Percentiles rank a stretch among this genome's conserved stretches.
Evolutionary conservation across 1,140 invertebrate genomes (phyloP).

Genomic region (Eurosta solidaginis): DNA sequence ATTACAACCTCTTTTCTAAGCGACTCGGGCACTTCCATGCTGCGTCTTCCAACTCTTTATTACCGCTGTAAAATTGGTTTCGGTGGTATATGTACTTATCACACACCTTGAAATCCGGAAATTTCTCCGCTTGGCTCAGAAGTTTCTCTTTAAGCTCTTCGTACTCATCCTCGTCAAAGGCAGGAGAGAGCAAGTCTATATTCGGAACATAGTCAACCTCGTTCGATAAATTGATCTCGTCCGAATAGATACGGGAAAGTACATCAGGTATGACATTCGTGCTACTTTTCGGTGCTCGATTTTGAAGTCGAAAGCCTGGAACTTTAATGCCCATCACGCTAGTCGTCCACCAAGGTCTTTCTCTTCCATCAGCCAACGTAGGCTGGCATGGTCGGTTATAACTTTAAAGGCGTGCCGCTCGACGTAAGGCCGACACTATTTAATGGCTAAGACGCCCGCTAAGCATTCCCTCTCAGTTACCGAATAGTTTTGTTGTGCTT

Average conservation of each 20-base stretch:
- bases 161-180: not conserved
- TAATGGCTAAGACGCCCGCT: not conserved
- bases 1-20: not conserved
- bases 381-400: not conserved
- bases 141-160: not conserved
- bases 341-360: slow-evolving; percentile 38
- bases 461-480: not conserved
- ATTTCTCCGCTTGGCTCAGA: not conserved
- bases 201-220: not conserved
- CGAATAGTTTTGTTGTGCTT: not conserved
- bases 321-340: not conserved
- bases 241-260: not conserved
- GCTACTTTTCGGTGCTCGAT: not conserved
- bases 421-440: not conserved
- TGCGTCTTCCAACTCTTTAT: not conserved
- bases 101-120: not conserved
- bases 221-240: not conserved
- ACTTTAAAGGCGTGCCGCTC: not conserved
- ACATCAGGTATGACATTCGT: slow-evolving; percentile 1
- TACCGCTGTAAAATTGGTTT: no score
- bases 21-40: not conserved
- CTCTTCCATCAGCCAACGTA: not conserved
- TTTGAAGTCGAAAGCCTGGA: not conserved
- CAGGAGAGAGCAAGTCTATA: not conserved
- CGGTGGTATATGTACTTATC: no score